Conservation (phyloP, 2,797 vertebrate genomes). For the Thaleichthys pacificus region DNA sequence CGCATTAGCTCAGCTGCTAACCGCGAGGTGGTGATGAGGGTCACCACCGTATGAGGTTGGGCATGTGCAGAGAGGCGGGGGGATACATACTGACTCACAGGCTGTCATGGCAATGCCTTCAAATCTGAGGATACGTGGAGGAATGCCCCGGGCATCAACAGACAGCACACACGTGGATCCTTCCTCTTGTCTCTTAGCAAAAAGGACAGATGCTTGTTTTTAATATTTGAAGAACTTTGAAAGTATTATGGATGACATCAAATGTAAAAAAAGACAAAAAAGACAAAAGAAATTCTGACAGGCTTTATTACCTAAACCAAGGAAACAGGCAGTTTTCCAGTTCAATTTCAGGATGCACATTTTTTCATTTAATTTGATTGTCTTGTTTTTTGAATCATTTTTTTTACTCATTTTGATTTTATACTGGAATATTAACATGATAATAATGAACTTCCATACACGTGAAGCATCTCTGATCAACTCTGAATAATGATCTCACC, state of each 20-base stretch:
- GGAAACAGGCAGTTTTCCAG: constrained; percentile 51
- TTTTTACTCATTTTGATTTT: constrained; percentile 75
- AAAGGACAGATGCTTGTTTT: constrained; percentile 61
- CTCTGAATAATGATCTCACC: background rate
- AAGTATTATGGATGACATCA: constrained; percentile 39
- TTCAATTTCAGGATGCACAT: constrained; percentile 69
- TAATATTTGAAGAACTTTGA: constrained; percentile 56
- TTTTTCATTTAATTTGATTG: constrained; percentile 58
- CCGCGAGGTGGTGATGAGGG: constrained; percentile 93
- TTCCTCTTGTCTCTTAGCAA: constrained; percentile 61
- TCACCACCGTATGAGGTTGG: constrained; percentile 87
- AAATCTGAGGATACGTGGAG: constrained; percentile 27
- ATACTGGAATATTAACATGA: constrained; percentile 63
- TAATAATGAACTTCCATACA: constrained; percentile 60
- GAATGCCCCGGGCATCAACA: constrained; percentile 53
- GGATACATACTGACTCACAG: background rate
- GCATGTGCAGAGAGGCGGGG: background rate
- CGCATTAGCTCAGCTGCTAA: constrained; percentile 81
- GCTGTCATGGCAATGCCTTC: background rate
- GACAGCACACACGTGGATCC: constrained; percentile 46
- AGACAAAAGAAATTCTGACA: constrained; percentile 43
- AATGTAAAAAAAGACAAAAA: constrained; percentile 47
- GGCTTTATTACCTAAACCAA: constrained; percentile 63
- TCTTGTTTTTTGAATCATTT: constrained; percentile 64
- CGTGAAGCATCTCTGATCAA: constrained; percentile 23